These are phyloP conservation scores for Bilobella aurantiaca DNA, from an alignment of 1,140 invertebrate species.

Conservation along the genomic window DNA sequence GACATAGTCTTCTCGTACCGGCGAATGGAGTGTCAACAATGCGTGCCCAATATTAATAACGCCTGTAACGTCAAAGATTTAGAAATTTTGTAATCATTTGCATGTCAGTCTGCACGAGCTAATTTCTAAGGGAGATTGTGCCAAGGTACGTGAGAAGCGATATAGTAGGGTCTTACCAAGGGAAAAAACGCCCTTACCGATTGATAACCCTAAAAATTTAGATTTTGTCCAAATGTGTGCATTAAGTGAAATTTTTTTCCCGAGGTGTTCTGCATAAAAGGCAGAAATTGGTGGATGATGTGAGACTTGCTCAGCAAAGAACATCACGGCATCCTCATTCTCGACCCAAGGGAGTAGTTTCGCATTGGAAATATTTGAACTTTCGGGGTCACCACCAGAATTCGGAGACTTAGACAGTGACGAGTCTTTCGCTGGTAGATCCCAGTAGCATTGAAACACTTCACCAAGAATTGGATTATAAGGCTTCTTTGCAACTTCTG, in stretches of 20 bases:
- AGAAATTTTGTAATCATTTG: not conserved
- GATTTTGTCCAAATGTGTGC: conserved; percentile 96
- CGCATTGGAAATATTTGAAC: conserved; percentile 3
- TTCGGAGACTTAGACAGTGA: conserved; percentile 14
- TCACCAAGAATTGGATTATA: conserved; percentile 96
- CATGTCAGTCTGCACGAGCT: not conserved
- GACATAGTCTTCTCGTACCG: conserved; percentile 29
- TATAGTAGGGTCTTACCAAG: not conserved
- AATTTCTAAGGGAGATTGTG: not conserved
- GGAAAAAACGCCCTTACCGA: conserved; percentile 45
- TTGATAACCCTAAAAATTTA: conserved; percentile 90
- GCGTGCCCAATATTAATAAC: conserved; percentile 74
- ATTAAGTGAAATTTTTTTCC: conserved; percentile 79
- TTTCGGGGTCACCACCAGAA: not conserved
- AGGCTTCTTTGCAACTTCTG: conserved; percentile 89
- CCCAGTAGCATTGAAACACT: conserved; percentile 82
- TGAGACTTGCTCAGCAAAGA: conserved; percentile 95
- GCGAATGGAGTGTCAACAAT: conserved; percentile 23
- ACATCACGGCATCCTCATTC: conserved; percentile 49
- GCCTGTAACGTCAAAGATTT: conserved; percentile 36
- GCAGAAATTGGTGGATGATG: conserved; percentile 96
- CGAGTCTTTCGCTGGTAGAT: conserved; percentile 42
- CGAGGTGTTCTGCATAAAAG: conserved; percentile 90
- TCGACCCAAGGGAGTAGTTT: conserved; percentile 30
- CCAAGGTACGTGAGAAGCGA: not conserved